phyloP scores from a whole-genome alignment of 2,113 vertebrate species.

The Brachyistius frenatus region DNA sequence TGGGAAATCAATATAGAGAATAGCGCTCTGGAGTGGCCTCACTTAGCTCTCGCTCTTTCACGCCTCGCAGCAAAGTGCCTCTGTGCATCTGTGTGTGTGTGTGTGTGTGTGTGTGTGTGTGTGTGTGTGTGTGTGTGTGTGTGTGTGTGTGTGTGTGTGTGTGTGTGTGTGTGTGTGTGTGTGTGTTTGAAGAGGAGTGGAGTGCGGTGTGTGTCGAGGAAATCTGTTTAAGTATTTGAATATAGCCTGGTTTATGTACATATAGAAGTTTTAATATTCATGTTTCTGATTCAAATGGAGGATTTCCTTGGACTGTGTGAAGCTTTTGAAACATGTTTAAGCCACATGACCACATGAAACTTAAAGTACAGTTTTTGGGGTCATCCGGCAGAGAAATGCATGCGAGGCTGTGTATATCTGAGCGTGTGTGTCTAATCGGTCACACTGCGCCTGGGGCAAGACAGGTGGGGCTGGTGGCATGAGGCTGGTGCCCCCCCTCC shows the following conservation, averaged over 20 bases:
- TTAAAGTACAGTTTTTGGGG: slow-evolving; percentile 15
- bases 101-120: slow-evolving; percentile 10
- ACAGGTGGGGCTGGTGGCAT: slow-evolving; percentile 87
- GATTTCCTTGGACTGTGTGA: not conserved
- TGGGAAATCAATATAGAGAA: slow-evolving; percentile 85
- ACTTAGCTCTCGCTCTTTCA: slow-evolving; percentile 82
- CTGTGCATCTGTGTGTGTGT: slow-evolving; percentile 51
- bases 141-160: not conserved
- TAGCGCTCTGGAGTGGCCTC: slow-evolving; percentile 81
- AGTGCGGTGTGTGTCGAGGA: not conserved
- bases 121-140: slow-evolving; percentile 8
- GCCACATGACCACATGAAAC: slow-evolving; percentile 4
- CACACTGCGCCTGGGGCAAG: slow-evolving; percentile 76
- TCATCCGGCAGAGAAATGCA: slow-evolving; percentile 51
- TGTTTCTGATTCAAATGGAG: not conserved
- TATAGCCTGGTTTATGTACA: not conserved
- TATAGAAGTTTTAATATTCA: not conserved
- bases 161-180: slow-evolving; percentile 16
- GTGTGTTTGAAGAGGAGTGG: not conserved
- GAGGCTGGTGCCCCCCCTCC: slow-evolving; percentile 66
- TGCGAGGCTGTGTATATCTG: slow-evolving; percentile 37
- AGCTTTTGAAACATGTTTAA: slow-evolving; percentile 9
- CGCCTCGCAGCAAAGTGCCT: slow-evolving; percentile 81
- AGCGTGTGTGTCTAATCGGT: slow-evolving; percentile 74
- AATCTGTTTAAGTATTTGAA: slow-evolving; percentile 37